phyloP scores from a whole-genome alignment of 2,113 vertebrate genomes.

The Poeciliopsis prolifica region DNA sequence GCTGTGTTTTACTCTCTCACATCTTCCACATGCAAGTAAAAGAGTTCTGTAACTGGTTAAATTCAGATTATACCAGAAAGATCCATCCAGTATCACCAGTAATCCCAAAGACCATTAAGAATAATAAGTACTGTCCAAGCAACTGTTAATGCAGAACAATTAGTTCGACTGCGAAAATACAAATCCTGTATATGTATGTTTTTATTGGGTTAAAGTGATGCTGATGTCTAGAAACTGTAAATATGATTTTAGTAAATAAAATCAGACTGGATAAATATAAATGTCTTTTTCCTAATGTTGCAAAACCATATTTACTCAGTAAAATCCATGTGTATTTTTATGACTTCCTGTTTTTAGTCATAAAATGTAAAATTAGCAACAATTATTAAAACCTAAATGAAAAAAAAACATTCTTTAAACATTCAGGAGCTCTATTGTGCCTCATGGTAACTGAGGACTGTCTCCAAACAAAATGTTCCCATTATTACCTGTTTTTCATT shows the following conservation, averaged over 20 bases:
- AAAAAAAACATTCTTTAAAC: too few species aligned
- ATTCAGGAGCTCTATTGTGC: too few species aligned
- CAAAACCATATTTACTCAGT: constrained; percentile 41
- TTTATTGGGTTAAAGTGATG: constrained; percentile 64
- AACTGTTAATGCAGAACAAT: constrained; percentile 44
- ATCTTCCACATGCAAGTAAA: constrained; percentile 53
- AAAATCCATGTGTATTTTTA: background rate
- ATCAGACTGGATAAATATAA: constrained; percentile 52
- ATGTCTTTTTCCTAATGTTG: constrained; percentile 56
- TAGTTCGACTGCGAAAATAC: constrained; percentile 71
- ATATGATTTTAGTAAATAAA: constrained; percentile 79
- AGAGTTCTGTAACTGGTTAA: constrained; percentile 62
- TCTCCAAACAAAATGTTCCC: too few species aligned
- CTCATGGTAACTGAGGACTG: too few species aligned
- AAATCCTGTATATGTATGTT: constrained; percentile 73
- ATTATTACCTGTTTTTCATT: too few species aligned
- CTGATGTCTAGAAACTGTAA: constrained; percentile 72
- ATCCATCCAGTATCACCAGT: constrained; percentile 25
- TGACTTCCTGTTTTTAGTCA: background rate
- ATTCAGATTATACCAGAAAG: constrained; percentile 48
- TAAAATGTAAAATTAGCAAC: too few species aligned
- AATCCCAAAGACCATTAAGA: constrained; percentile 32
- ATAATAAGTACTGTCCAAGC: constrained; percentile 47
- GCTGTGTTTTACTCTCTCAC: constrained; percentile 60
- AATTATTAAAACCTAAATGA: too few species aligned